These are phyloP conservation scores for Venustaconcha ellipsiformis DNA, from an alignment of 1,140 invertebrate genomes.

Conservation along the genomic window DNA sequence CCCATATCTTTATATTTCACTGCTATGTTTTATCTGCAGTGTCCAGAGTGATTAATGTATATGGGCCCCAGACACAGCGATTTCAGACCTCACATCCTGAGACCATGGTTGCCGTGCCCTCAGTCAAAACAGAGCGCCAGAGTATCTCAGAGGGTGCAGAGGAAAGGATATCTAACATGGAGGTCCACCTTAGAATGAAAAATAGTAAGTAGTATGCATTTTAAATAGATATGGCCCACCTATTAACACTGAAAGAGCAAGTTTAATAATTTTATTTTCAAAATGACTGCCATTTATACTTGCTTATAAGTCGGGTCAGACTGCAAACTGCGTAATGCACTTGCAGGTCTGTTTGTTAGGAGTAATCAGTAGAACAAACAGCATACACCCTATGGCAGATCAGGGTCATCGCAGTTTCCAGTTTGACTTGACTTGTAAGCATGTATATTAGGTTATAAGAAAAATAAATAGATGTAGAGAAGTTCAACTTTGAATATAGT, in stretches of 20 bases:
- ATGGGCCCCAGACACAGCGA: slow-evolving; percentile 73
- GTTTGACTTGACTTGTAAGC: no score
- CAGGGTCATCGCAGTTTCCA: no score
- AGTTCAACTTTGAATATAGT: neutral
- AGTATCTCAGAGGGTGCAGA: slow-evolving; percentile 70
- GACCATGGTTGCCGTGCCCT: slow-evolving; percentile 16
- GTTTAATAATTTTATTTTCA: neutral
- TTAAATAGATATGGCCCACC: neutral
- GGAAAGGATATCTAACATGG: slow-evolving; percentile 74
- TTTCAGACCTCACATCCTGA: slow-evolving; percentile 35
- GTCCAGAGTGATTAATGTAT: slow-evolving; percentile 74
- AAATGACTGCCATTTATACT: no score
- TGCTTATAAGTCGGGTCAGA: no score
- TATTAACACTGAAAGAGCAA: neutral
- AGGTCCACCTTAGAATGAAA: slow-evolving; percentile 71
- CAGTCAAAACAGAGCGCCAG: slow-evolving; percentile 9
- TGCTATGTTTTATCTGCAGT: slow-evolving; percentile 64
- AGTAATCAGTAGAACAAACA: no score
- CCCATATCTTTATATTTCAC: neutral
- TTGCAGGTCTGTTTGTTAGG: no score
- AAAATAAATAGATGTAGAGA: neutral
- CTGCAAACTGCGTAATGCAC: no score
- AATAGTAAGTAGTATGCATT: slow-evolving; percentile 5
- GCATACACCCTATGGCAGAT: no score
- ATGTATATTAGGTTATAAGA: no score